phyloP scores from a whole-genome alignment of 2,797 vertebrate species.

The Spondyliosoma cantharus region DNA sequence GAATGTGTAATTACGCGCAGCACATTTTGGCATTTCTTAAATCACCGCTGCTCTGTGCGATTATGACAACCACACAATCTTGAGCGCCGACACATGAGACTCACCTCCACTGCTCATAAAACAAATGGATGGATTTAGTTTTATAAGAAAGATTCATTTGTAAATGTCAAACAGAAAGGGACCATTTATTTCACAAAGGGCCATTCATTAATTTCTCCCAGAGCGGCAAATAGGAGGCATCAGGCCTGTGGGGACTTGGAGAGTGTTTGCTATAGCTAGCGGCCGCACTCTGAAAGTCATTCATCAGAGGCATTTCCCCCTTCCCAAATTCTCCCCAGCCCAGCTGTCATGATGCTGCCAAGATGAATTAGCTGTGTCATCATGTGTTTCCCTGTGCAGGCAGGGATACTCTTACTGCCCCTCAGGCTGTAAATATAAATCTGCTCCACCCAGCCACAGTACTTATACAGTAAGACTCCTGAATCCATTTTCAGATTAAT shows the following conservation, averaged over 20 bases:
- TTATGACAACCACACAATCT: conserved; percentile 30
- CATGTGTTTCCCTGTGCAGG: conserved; percentile 46
- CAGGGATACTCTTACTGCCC: conserved; percentile 51
- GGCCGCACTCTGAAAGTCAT: conserved; percentile 72
- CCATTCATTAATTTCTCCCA: conserved; percentile 71
- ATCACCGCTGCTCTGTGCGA: conserved; percentile 14
- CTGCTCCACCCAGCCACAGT: conserved; percentile 31
- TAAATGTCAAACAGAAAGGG: conserved; percentile 71
- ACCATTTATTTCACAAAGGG: conserved; percentile 75
- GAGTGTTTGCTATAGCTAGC: conserved; percentile 67
- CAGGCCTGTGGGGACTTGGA: conserved; percentile 57
- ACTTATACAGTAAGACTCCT: conserved; percentile 36
- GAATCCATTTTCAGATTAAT: conserved; percentile 52
- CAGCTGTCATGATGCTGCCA: conserved; percentile 69
- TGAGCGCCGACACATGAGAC: conserved; percentile 17
- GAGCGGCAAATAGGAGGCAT: conserved; percentile 68
- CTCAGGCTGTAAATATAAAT: conserved; percentile 64
- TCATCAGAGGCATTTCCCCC: conserved; percentile 74
- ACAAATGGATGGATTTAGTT: conserved; percentile 66
- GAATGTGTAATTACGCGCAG: not conserved
- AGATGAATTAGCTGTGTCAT: conserved; percentile 77
- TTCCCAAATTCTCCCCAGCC: conserved; percentile 53
- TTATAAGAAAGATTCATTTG: conserved; percentile 67
- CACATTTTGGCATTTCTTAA: conserved; percentile 25
- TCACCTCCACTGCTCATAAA: conserved; percentile 58